A percentile compares a stretch with the other conserved stretches of the same genome.
Conservation (phyloP, 2,888 invertebrate genomes). For the Cyclophora punctaria region DNA sequence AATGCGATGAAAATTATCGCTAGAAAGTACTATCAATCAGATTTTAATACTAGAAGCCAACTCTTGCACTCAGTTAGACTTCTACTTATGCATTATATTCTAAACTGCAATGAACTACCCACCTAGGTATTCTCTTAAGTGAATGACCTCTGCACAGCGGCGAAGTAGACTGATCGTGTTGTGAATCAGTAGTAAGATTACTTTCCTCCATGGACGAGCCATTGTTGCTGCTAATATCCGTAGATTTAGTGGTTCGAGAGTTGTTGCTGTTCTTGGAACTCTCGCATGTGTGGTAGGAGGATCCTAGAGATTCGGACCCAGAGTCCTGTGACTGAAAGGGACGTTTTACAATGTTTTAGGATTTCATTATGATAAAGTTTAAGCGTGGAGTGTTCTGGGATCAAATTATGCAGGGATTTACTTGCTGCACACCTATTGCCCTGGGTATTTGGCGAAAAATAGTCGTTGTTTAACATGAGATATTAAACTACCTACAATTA, state of each 20-base stretch:
- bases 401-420: too few species aligned
- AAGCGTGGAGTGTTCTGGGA: too few species aligned
- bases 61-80: too few species aligned
- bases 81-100: too few species aligned
- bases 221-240: slow-evolving; percentile 65
- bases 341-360: neutral
- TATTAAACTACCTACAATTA: neutral
- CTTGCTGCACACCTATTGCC: too few species aligned
- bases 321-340: slow-evolving; percentile 50
- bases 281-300: slow-evolving; percentile 69
- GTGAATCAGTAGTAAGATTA: slow-evolving; percentile 56
- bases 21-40: too few species aligned
- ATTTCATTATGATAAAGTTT: too few species aligned
- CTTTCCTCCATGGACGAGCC: slow-evolving; percentile 62
- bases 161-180: slow-evolving; percentile 73
- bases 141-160: slow-evolving; percentile 72
- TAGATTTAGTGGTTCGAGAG: slow-evolving; percentile 56
- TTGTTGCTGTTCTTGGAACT: slow-evolving; percentile 58
- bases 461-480: neutral
- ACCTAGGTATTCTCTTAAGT: slow-evolving; percentile 65
- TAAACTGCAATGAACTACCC: too few species aligned
- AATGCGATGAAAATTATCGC: too few species aligned
- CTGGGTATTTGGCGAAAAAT: too few species aligned
- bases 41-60: too few species aligned
- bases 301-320: slow-evolving; percentile 51